A percentile compares a stretch with the other conserved stretches of the same genome.
phyloP scores from a whole-genome alignment of 1,140 invertebrate species.

The Amphibalanus amphitrite region DNA sequence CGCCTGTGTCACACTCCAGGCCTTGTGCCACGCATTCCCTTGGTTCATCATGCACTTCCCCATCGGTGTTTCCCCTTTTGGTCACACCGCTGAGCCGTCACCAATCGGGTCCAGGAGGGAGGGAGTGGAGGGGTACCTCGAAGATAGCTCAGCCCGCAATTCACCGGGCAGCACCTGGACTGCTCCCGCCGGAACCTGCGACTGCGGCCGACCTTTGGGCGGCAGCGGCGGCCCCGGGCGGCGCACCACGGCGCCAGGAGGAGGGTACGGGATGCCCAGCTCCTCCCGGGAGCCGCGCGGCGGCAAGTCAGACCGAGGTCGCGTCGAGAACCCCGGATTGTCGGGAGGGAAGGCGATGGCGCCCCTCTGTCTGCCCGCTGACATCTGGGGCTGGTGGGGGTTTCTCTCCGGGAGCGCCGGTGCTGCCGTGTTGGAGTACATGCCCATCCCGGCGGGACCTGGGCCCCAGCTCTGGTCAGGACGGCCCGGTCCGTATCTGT shows the following conservation, averaged over 20 bases:
- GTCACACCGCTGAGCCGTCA: not conserved
- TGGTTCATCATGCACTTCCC: no score
- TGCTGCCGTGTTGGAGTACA: no score
- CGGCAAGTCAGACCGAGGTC: not conserved
- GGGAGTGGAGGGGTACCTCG: not conserved
- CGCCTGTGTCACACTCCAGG: no score
- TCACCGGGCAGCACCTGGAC: not conserved
- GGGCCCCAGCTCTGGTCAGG: no score
- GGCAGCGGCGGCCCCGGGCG: not conserved
- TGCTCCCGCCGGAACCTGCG: not conserved
- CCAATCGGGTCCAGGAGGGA: not conserved
- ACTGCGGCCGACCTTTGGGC: not conserved
- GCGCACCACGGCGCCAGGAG: no score
- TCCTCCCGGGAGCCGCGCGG: not conserved
- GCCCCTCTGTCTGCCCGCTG: no score
- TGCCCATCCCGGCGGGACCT: no score
- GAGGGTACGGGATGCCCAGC: not conserved
- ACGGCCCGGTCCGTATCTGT: no score
- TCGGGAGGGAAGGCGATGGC: not conserved
- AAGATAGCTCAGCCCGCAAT: not conserved
- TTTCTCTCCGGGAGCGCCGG: not conserved
- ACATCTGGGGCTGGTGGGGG: not conserved
- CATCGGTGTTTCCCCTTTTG: no score
- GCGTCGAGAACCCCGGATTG: no score
- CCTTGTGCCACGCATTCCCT: no score